phyloP scores from a whole-genome alignment of 2,797 vertebrate species.

The Centropyge bicolor region DNA sequence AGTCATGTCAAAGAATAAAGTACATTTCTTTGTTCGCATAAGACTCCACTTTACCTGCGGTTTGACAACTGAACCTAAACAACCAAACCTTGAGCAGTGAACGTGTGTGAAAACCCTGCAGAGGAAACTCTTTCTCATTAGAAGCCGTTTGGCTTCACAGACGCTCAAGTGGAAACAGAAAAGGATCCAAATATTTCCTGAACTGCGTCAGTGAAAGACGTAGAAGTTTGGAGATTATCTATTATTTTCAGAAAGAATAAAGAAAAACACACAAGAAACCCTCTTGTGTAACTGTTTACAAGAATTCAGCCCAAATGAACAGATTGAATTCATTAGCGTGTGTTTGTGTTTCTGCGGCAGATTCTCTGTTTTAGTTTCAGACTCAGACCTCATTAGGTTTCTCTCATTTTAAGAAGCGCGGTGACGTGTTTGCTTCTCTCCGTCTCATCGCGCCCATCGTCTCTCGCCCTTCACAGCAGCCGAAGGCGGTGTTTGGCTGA shows the following conservation, averaged over 20 bases:
- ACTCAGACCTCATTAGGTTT: constrained; percentile 27
- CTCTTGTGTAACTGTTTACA: constrained; percentile 41
- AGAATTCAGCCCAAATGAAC: constrained; percentile 29
- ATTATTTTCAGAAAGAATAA: constrained; percentile 22
- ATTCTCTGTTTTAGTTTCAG: background rate
- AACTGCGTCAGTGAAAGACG: constrained; percentile 48
- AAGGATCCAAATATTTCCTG: constrained; percentile 48
- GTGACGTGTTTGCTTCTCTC: background rate
- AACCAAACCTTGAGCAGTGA: too few species aligned
- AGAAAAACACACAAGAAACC: background rate
- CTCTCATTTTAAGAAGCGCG: constrained; percentile 8
- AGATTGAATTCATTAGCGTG: constrained; percentile 50
- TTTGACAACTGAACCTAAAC: background rate
- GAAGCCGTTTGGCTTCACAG: constrained; percentile 14
- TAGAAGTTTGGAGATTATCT: constrained; percentile 23
- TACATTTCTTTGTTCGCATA: too few species aligned
- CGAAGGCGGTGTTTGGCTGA: constrained; percentile 82
- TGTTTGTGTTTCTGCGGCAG: constrained; percentile 17
- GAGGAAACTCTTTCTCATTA: constrained; percentile 2
- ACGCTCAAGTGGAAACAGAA: constrained; percentile 29
- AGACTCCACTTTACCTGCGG: too few species aligned
- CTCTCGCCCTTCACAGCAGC: constrained; percentile 72
- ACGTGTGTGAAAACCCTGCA: background rate
- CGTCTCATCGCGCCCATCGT: background rate
- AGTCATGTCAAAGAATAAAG: too few species aligned